Conservation (phyloP, 2,113 vertebrate species). For the Ondatra zibethicus region DNA sequence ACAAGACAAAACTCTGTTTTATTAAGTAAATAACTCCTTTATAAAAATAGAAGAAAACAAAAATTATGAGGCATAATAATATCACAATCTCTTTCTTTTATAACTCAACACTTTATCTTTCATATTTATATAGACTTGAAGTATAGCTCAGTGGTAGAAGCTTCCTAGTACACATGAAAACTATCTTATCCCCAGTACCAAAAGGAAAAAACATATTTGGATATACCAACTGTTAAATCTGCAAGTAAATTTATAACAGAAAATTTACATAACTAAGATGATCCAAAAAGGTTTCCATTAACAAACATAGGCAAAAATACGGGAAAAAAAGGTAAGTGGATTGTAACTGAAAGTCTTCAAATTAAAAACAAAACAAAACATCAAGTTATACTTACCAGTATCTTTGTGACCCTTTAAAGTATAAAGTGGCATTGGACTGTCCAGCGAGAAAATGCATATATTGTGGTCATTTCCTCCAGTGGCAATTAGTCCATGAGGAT, state of each 20-base stretch:
- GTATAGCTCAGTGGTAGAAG: not conserved
- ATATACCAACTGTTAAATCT: not conserved
- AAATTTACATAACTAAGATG: constrained; percentile 46
- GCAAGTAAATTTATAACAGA: constrained; percentile 11
- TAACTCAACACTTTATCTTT: not conserved
- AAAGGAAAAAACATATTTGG: not conserved
- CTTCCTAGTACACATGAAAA: not conserved
- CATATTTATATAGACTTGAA: not conserved
- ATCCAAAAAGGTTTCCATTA: constrained; percentile 2
- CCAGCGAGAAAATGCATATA: constrained; percentile 96
- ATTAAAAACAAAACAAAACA: constrained; percentile 37
- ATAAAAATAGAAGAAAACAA: constrained; percentile 25
- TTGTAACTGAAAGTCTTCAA: constrained; percentile 45
- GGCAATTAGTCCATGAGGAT: constrained; percentile 95
- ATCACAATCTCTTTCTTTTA: not conserved
- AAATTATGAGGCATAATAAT: constrained; percentile 37
- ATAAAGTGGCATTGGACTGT: constrained; percentile 91
- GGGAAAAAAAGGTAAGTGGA: constrained; percentile 10
- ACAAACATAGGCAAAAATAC: not conserved
- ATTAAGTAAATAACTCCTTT: not conserved
- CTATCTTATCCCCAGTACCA: not conserved
- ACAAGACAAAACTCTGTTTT: not conserved
- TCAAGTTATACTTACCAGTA: constrained; percentile 88
- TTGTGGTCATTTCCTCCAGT: constrained; percentile 97
- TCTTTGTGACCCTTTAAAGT: constrained; percentile 95